Evolutionary conservation across 2,797 vertebrate genomes (phyloP).

Genomic region (Cichlasoma orientale): DNA sequence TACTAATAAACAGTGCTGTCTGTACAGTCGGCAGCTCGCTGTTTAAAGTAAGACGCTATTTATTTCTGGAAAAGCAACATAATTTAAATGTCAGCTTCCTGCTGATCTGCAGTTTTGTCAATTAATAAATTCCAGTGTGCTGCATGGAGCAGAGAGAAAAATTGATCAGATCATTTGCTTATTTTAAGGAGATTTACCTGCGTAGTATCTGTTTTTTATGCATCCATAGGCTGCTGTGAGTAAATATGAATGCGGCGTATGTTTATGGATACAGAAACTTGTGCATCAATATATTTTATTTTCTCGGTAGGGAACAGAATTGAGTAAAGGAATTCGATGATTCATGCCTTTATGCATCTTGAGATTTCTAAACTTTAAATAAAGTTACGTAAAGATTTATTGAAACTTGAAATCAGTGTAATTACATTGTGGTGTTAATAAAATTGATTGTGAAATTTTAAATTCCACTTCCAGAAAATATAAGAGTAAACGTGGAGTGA

Average conservation of each 20-base stretch:
- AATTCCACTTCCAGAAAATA: not conserved
- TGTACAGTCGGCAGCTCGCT: constrained; percentile 27
- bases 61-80: constrained; percentile 26
- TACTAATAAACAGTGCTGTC: constrained; percentile 46
- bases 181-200: not conserved
- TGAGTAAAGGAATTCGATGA: not conserved
- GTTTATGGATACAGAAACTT: not conserved
- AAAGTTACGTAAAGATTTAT: not conserved
- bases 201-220: not conserved
- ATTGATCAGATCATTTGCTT: constrained; percentile 30
- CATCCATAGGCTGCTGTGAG: not conserved
- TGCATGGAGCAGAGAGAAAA: constrained; percentile 17
- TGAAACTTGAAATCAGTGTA: not conserved
- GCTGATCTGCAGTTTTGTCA: not conserved
- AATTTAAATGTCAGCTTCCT: constrained; percentile 25
- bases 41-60: constrained; percentile 33
- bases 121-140: constrained; percentile 12
- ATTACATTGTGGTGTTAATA: not conserved
- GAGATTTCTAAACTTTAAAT: not conserved
- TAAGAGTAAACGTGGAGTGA: not conserved
- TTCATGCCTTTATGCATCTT: not conserved
- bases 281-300: not conserved
- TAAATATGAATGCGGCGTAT: not conserved
- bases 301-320: not conserved
- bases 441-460: not conserved